A percentile compares a stretch with the other conserved stretches of the same genome.
Evolutionary conservation across 1,140 invertebrate species (phyloP).

Genomic region (Triops cancriformis): DNA sequence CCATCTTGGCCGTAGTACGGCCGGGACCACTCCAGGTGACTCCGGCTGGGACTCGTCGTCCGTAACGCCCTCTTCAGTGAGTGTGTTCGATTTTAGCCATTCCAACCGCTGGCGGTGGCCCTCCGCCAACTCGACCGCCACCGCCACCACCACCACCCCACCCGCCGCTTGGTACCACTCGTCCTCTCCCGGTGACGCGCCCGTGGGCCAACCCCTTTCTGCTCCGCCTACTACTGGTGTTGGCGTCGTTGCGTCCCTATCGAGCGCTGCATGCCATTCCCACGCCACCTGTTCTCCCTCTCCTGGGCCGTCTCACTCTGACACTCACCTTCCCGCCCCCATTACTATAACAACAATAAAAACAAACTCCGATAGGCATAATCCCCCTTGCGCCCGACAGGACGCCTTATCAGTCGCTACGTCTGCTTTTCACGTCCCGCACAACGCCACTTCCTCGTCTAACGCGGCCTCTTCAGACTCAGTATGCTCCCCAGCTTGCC

Average conservation of each 20-base stretch:
- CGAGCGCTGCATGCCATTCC: neutral
- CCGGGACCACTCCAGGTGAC: neutral
- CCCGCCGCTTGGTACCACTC: neutral
- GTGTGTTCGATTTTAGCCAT: neutral
- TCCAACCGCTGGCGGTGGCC: neutral
- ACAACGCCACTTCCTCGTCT: neutral
- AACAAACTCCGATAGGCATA: neutral
- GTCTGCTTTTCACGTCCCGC: neutral
- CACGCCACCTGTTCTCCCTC: neutral
- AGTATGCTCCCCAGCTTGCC: neutral
- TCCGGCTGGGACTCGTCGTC: neutral
- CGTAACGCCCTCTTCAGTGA: neutral
- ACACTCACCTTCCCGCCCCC: neutral
- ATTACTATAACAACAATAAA: conserved; percentile 6
- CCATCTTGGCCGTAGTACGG: neutral
- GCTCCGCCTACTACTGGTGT: neutral
- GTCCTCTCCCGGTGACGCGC: neutral
- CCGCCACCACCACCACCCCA: too few species aligned
- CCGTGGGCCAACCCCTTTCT: neutral
- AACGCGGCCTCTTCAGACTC: neutral
- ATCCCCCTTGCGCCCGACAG: neutral
- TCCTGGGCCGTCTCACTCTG: neutral
- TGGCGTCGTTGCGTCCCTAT: neutral
- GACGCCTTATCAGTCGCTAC: neutral
- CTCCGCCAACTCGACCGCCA: neutral